Evolutionary conservation across 2,888 invertebrate species (phyloP).

Genomic region (Bruchidius siliquastri): DNA sequence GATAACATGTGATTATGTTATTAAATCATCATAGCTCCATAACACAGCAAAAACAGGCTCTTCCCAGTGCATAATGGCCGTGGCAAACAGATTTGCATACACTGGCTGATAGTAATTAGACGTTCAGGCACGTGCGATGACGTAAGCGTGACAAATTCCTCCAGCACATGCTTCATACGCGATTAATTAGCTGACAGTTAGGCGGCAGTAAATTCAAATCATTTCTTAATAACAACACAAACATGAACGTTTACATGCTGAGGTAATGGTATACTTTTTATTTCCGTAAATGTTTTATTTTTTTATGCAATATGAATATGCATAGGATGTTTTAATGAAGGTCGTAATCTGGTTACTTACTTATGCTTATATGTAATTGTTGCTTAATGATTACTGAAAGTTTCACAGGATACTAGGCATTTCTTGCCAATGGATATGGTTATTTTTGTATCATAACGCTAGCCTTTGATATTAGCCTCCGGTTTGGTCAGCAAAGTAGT

Average conservation of each 20-base stretch:
- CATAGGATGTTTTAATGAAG: background rate
- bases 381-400: background rate
- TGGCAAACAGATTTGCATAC: background rate
- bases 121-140: background rate
- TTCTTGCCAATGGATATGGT: background rate
- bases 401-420: background rate
- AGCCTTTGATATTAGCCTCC: too few species aligned
- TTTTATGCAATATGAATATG: background rate
- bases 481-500: too few species aligned
- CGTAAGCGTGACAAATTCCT: background rate
- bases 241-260: background rate
- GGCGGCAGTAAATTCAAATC: background rate
- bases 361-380: background rate
- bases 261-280: background rate
- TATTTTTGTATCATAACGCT: background rate
- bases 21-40: background rate
- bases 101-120: background rate
- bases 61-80: background rate
- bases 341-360: background rate
- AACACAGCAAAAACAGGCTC: background rate
- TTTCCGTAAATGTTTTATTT: background rate
- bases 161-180: background rate
- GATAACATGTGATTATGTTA: background rate
- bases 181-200: background rate
- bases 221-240: background rate